These are phyloP conservation scores for Gasteruption jaculator DNA, from an alignment of 2,888 invertebrate species.

Conservation along the genomic window DNA sequence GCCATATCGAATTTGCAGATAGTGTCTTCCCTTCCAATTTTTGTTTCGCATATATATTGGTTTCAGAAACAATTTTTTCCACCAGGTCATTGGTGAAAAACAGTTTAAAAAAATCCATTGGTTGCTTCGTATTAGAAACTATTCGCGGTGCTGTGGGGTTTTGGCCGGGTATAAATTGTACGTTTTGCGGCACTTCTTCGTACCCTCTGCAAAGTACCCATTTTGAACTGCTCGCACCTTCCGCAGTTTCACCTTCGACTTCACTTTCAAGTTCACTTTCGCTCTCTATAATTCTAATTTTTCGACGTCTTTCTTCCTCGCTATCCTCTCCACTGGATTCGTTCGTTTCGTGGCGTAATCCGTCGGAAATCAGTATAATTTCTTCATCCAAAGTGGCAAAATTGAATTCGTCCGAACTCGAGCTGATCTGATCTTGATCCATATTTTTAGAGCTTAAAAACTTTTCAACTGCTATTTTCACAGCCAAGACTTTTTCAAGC, in stretches of 20 bases:
- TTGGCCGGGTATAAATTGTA: conserved; percentile 19
- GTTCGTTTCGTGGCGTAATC: conserved; percentile 11
- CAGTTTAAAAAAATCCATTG: conserved; percentile 20
- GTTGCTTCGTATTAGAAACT: conserved; percentile 14
- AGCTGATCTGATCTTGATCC: conserved; percentile 16
- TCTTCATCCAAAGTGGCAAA: conserved; percentile 10
- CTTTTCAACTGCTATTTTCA: conserved; percentile 12
- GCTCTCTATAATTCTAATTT: conserved; percentile 17
- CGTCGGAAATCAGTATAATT: conserved; percentile 14
- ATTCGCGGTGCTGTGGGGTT: conserved; percentile 18
- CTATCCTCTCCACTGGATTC: conserved; percentile 9
- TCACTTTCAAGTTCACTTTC: conserved; percentile 16
- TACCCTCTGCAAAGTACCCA: conserved; percentile 20
- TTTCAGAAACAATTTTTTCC: conserved; percentile 14
- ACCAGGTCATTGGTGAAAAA: conserved; percentile 17
- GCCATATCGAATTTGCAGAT: conserved; percentile 18
- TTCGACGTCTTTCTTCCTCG: conserved; percentile 18
- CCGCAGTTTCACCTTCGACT: conserved; percentile 12
- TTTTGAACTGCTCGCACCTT: conserved; percentile 19
- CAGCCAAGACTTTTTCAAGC: conserved; percentile 16
- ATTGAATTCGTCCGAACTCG: conserved; percentile 19
- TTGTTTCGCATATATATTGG: conserved; percentile 13
- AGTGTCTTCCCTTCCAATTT: conserved; percentile 19
- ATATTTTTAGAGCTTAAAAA: conserved; percentile 18
- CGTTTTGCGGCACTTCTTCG: conserved; percentile 18